Conservation (phyloP, 2,888 invertebrate species). For the Aphodius sticticus region DNA sequence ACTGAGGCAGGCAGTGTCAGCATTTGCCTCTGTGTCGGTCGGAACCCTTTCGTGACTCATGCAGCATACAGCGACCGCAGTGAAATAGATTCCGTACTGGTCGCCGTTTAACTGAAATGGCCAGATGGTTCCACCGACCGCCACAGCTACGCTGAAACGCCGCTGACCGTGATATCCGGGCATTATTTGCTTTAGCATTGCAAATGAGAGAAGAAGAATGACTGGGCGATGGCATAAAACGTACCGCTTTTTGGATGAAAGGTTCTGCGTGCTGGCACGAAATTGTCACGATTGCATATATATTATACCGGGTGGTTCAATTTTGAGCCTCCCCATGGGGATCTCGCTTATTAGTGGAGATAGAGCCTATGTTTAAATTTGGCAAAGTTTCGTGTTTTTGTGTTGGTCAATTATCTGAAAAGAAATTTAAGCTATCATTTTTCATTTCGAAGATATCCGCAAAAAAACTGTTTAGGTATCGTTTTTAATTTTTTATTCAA, state of each 20-base stretch:
- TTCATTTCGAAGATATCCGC: too few relatives aligned
- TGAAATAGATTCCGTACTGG: neutral
- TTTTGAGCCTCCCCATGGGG: too few relatives aligned
- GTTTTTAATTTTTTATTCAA: too few relatives aligned
- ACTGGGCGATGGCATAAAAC: neutral
- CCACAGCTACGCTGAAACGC: neutral
- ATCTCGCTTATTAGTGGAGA: too few relatives aligned
- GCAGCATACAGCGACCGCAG: neutral
- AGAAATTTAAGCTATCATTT: too few relatives aligned
- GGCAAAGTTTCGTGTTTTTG: too few relatives aligned
- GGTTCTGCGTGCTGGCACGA: neutral
- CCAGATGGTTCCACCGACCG: neutral
- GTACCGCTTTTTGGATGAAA: neutral
- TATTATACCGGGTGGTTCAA: too few relatives aligned
- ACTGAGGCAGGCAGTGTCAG: neutral
- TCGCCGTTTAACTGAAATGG: neutral
- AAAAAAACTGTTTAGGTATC: too few relatives aligned
- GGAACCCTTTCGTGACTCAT: neutral
- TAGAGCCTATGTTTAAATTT: too few relatives aligned
- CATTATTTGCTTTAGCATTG: constrained; percentile 4
- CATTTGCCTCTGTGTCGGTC: neutral
- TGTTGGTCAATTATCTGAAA: too few relatives aligned
- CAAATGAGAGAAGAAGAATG: neutral
- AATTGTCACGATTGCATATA: too few relatives aligned
- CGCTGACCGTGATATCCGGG: neutral